Evolutionary conservation across 2,797 vertebrate genomes (phyloP), one percentile per base, ranked within the genome.

Genomic region (Lepus oiostolus): DNA sequence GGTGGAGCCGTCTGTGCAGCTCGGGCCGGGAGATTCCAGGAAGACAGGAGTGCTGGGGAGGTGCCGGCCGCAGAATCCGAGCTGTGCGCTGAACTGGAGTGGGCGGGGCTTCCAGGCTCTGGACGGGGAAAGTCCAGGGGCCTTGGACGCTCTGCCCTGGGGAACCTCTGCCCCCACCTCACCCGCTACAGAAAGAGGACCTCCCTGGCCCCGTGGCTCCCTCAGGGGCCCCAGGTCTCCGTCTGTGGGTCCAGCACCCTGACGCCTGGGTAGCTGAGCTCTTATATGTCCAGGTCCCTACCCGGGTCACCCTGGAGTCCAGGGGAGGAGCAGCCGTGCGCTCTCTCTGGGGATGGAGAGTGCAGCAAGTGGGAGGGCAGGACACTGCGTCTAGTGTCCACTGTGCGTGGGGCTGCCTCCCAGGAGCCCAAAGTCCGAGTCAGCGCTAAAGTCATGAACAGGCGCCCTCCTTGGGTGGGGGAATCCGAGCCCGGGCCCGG

Each of bases 391-490:
- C 52, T 21, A 16, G 68, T 19, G 16, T 30, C 35, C 35, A 2
- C 12, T 5, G 7, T 1, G 1, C 0, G 0, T 2, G 30, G 81
- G 62, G 22, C 32, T 35, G 6, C 71, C 76, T 83, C 35, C 54
- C 5, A 74, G 79, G 24, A 17, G 22, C 50, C 42, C 68, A 38
- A 79, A 7, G 12, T 5, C 19, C 67, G 54, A 22, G 21, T 71
- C 24, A 3, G 70, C 47, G 42, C 32, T 54, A 47, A 81, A 70
- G n/a, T 14, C 19, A 21, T 67, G n/a, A 7, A 28, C 26, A 71
- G 70, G 75, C 4, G 0, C 71, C 38, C 32, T 76, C 58, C 8
- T 13, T 22, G 22, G 50, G 28, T 22, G 19, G 62, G 14, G 2
- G 4, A 5, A 4, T 62, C 11, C 1, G 19, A 28, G n/a, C 42